These are phyloP conservation scores for Eulacestoma nigropectus DNA, from an alignment of 2,113 vertebrate species.

Conservation along the genomic window DNA sequence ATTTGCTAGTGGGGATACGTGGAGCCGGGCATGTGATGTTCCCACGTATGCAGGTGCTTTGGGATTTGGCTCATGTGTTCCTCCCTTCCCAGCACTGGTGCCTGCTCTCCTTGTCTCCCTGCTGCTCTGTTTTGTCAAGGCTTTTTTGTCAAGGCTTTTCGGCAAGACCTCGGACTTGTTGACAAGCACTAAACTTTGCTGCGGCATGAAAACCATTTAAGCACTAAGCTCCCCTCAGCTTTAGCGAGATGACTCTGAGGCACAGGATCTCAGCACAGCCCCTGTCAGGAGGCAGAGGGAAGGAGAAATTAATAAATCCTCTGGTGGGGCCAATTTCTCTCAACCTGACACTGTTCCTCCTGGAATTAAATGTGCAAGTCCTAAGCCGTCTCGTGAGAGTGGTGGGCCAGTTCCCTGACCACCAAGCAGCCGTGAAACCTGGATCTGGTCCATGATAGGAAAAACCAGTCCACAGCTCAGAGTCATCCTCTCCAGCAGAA, in stretches of 20 bases:
- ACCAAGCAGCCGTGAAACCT: not conserved
- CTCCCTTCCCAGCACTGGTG: not conserved
- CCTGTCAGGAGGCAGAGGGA: constrained; percentile 58
- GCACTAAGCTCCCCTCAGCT: constrained; percentile 67
- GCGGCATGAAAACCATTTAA: constrained; percentile 74
- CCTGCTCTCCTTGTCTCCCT: not conserved
- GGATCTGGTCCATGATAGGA: not conserved
- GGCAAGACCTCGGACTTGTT: constrained; percentile 35
- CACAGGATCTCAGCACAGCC: constrained; percentile 57
- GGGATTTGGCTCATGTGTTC: not conserved
- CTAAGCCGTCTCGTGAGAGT: not conserved
- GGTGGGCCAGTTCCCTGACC: not conserved
- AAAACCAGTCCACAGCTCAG: not conserved
- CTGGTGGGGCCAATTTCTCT: constrained; percentile 25
- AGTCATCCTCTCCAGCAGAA: not conserved
- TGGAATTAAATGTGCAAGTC: constrained; percentile 24
- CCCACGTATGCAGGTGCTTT: not conserved
- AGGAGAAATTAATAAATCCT: constrained; percentile 72
- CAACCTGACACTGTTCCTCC: not conserved
- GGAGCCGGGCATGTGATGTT: rapidly evolving
- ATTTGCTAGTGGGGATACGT: rapidly evolving
- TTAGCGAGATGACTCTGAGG: constrained; percentile 40
- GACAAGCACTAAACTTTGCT: constrained; percentile 68
- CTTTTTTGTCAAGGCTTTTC: constrained; percentile 67
- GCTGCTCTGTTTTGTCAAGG: constrained; percentile 65